Percentiles rank a stretch among this genome's conserved stretches.
Evolutionary conservation across 2,888 invertebrate genomes (phyloP).

Genomic region (Lithosia quadra): DNA sequence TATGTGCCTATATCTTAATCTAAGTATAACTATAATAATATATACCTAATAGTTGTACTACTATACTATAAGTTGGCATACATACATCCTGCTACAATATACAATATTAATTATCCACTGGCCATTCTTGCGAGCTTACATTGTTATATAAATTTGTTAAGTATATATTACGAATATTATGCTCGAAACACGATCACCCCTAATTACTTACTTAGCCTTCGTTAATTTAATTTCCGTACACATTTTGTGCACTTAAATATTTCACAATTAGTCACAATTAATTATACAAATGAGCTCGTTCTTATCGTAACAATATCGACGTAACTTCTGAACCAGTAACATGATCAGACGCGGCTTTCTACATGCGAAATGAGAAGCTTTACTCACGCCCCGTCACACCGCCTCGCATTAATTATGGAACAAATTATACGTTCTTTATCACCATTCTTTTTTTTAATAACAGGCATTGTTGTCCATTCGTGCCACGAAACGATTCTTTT

Average conservation of each 20-base stretch:
- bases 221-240: slow-evolving; percentile 56
- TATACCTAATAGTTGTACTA: too few relatives aligned
- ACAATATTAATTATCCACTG: slow-evolving; percentile 65
- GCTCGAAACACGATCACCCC: slow-evolving; percentile 30
- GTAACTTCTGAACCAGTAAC: slow-evolving; percentile 70
- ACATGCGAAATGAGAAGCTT: slow-evolving; percentile 80
- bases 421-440: slow-evolving; percentile 84
- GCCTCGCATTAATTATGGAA: slow-evolving; percentile 77
- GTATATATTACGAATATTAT: slow-evolving; percentile 34
- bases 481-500: slow-evolving; percentile 83
- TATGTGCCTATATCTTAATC: too few relatives aligned
- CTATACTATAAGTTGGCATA: too few relatives aligned
- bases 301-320: slow-evolving; percentile 73
- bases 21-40: too few relatives aligned
- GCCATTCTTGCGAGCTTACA: slow-evolving; percentile 45
- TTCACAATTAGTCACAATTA: slow-evolving; percentile 79
- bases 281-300: slow-evolving; percentile 72
- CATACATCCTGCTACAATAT: slow-evolving; percentile 62
- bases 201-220: slow-evolving; percentile 49
- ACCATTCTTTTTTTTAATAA: slow-evolving; percentile 82
- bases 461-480: slow-evolving; percentile 84
- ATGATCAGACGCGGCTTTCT: slow-evolving; percentile 70
- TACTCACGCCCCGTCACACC: slow-evolving; percentile 82
- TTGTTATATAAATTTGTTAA: slow-evolving; percentile 37
- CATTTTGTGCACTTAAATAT: slow-evolving; percentile 64